phyloP scores from a whole-genome alignment of 2,113 vertebrate genomes.

The Pristiophorus japonicus region DNA sequence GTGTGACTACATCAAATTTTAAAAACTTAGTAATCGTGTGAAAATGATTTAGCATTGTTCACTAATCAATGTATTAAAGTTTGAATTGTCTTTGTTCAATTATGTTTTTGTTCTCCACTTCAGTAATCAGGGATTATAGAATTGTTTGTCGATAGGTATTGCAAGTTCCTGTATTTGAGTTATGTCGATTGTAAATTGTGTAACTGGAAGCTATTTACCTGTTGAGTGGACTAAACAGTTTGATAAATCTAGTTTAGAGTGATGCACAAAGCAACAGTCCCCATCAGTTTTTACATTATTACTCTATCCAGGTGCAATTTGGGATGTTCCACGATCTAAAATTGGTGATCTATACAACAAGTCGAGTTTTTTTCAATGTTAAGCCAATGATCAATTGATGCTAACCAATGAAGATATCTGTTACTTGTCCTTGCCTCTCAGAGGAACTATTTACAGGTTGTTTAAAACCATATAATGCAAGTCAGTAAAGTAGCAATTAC shows the following conservation, averaged over 20 bases:
- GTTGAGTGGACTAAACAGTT: neutral
- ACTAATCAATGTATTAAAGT: neutral
- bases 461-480: neutral
- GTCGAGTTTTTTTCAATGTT: neutral
- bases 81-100: neutral
- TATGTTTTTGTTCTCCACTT: neutral
- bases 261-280: neutral
- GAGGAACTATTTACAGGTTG: neutral
- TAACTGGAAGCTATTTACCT: neutral
- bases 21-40: neutral
- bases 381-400: neutral
- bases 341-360: neutral
- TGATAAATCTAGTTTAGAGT: neutral
- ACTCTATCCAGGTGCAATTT: neutral
- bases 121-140: slow-evolving; percentile 16
- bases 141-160: neutral
- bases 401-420: neutral
- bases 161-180: neutral
- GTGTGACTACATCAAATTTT: neutral
- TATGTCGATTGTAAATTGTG: neutral
- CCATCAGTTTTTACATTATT: slow-evolving; percentile 10
- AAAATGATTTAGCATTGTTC: neutral
- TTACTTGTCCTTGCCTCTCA: neutral
- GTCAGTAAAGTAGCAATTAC: neutral
- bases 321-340: neutral